These are phyloP conservation scores for Phaonia tiefii DNA, from an alignment of 2,888 invertebrate species.

Conservation along the genomic window DNA sequence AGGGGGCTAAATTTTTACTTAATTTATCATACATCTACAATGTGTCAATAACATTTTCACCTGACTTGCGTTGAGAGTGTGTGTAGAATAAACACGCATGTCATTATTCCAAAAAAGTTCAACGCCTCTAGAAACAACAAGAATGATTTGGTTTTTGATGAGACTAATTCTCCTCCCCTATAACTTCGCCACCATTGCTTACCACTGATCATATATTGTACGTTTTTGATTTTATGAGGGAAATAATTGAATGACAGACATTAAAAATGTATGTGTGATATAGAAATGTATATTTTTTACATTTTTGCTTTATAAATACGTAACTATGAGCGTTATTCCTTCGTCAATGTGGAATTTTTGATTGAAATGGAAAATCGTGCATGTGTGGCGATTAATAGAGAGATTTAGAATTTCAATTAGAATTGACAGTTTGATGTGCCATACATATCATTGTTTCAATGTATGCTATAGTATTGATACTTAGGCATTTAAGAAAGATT, in stretches of 20 bases:
- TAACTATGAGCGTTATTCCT: neutral
- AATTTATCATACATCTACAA: slow-evolving; percentile 14
- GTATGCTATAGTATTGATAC: no score
- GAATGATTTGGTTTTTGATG: neutral
- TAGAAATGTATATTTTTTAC: no score
- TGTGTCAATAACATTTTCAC: slow-evolving; percentile 49
- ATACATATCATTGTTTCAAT: no score
- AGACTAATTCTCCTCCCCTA: neutral
- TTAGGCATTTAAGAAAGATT: no score
- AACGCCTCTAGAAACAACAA: slow-evolving; percentile 30
- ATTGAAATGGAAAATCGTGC: no score
- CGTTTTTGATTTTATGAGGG: neutral
- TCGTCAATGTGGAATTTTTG: no score
- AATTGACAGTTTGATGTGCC: no score
- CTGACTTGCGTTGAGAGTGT: slow-evolving; percentile 4
- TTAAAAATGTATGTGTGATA: neutral
- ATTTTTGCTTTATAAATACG: neutral
- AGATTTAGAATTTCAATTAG: no score
- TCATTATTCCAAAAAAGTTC: slow-evolving; percentile 12
- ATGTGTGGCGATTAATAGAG: no score
- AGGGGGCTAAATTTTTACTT: neutral
- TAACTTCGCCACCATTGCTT: neutral
- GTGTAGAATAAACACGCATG: neutral
- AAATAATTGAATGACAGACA: neutral
- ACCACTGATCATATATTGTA: neutral